These are phyloP conservation scores for Noctuana brunneofusca DNA, from an alignment of 2,888 invertebrate species.

Conservation along the genomic window DNA sequence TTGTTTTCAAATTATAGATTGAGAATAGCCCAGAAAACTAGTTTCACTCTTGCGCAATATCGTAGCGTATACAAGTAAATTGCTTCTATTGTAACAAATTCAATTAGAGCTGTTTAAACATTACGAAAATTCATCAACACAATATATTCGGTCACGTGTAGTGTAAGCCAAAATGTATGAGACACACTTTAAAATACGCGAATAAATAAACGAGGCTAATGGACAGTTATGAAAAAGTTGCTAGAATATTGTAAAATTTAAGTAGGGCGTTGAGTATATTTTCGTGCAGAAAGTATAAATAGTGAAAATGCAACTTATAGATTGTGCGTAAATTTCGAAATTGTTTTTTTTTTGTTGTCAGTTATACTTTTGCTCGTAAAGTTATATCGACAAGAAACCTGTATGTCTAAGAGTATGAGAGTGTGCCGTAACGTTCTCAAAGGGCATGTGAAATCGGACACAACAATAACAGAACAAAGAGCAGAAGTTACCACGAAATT, in stretches of 20 bases:
- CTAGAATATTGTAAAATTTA: constrained; percentile 37
- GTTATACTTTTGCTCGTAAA: background rate
- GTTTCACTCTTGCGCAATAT: background rate
- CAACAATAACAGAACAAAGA: no score
- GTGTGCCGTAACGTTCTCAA: no score
- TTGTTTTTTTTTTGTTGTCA: constrained; percentile 12
- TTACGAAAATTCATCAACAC: constrained; percentile 8
- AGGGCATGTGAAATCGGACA: no score
- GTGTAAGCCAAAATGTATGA: constrained; percentile 3
- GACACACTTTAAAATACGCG: constrained; percentile 19
- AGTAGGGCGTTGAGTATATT: constrained; percentile 35
- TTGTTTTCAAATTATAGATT: background rate
- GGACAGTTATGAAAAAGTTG: constrained; percentile 38
- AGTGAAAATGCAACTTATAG: constrained; percentile 22
- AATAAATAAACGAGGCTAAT: constrained; percentile 36
- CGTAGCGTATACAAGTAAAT: background rate
- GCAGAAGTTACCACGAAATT: no score
- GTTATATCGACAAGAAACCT: no score
- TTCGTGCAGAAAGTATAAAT: constrained; percentile 35
- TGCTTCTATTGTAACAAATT: background rate
- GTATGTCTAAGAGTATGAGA: no score
- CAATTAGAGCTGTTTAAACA: background rate
- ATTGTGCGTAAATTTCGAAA: constrained; percentile 27
- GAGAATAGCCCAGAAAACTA: background rate
- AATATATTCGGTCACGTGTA: constrained; percentile 16